These are phyloP conservation scores for Adelosebastes latens DNA, from an alignment of 2,797 vertebrate species.

Conservation along the genomic window DNA sequence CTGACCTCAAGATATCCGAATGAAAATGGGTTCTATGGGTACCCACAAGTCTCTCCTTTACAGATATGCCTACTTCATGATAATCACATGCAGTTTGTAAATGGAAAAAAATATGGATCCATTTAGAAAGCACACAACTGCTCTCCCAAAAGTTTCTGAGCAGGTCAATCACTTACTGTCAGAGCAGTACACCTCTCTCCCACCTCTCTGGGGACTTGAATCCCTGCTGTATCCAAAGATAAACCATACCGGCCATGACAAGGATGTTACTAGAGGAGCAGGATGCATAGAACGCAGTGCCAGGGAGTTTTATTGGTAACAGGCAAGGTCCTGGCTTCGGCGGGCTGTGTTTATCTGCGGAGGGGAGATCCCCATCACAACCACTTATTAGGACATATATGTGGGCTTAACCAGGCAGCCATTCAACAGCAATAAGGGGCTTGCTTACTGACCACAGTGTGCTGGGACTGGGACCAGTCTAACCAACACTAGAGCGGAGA, in stretches of 20 bases:
- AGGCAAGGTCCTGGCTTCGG: conserved; percentile 65
- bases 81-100: too few species aligned
- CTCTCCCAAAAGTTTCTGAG: conserved; percentile 1
- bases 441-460: conserved; percentile 70
- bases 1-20: too few species aligned
- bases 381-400: conserved; percentile 79
- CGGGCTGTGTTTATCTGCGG: conserved; percentile 71
- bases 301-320: conserved; percentile 70
- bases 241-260: conserved; percentile 2
- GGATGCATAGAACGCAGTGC: conserved; percentile 52
- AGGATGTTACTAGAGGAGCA: conserved; percentile 53
- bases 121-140: not conserved
- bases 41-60: too few species aligned
- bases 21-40: too few species aligned
- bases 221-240: conserved; percentile 29
- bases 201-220: conserved; percentile 6
- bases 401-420: conserved; percentile 72
- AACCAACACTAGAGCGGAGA: conserved; percentile 52
- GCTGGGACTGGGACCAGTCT: conserved; percentile 70
- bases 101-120: not conserved
- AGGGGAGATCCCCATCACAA: conserved; percentile 78
- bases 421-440: conserved; percentile 71
- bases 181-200: not conserved
- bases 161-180: conserved; percentile 6
- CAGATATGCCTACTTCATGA: too few species aligned